phyloP scores from a whole-genome alignment of 2,888 invertebrate species.

The Cerceris rybyensis region DNA sequence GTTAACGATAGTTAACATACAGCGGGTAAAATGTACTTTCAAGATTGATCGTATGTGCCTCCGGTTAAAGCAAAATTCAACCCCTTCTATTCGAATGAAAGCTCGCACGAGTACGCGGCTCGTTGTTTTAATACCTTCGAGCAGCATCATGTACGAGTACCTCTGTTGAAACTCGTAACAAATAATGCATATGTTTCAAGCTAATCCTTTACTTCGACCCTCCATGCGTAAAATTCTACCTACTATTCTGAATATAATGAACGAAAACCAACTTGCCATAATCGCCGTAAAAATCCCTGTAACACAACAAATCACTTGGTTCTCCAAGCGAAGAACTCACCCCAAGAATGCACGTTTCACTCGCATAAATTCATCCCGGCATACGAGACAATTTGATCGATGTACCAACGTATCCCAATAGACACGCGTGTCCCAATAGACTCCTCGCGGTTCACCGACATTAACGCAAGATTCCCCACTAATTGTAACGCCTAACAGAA shows the following conservation, averaged over 20 bases:
- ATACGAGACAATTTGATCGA: neutral
- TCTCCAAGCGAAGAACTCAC: too few species aligned
- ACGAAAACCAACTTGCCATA: neutral
- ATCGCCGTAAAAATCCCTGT: neutral
- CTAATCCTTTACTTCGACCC: too few species aligned
- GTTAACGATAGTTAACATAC: constrained; percentile 37
- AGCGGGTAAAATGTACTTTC: neutral
- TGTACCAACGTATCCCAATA: neutral
- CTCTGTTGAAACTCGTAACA: too few species aligned
- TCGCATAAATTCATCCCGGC: neutral
- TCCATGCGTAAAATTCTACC: too few species aligned
- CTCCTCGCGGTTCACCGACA: constrained; percentile 11
- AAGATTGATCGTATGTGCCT: neutral
- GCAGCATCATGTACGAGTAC: too few species aligned
- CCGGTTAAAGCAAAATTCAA: neutral
- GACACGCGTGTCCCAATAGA: neutral
- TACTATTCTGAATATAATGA: too few species aligned
- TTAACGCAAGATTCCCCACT: constrained; percentile 42
- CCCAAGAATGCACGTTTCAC: neutral
- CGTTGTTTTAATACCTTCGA: too few species aligned
- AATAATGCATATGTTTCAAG: too few species aligned
- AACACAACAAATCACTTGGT: too few species aligned
- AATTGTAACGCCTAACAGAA: constrained; percentile 37
- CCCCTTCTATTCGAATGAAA: too few species aligned
- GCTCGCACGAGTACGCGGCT: too few species aligned